These are phyloP conservation scores for Popillia japonica DNA, from an alignment of 1,140 invertebrate species.

Conservation along the genomic window DNA sequence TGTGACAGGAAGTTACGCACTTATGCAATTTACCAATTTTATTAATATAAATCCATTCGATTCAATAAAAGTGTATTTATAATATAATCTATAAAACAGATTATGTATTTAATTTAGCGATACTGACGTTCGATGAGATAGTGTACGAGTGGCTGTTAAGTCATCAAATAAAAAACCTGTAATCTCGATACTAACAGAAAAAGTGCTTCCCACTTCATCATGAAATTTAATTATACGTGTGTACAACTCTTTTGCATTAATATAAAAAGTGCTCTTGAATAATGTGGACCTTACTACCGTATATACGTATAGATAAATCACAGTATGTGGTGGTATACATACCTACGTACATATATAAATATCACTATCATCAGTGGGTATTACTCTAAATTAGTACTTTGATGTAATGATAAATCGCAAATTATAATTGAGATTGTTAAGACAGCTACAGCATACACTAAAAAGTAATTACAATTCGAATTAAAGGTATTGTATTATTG, in stretches of 20 bases:
- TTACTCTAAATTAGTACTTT: no score
- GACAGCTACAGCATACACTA: no score
- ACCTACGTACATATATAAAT: no score
- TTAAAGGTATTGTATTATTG: no score
- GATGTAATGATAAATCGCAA: no score
- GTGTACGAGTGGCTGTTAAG: background rate
- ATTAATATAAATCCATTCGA: conserved; percentile 7
- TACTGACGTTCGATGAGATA: background rate
- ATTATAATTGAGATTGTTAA: no score
- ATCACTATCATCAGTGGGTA: no score
- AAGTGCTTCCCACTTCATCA: background rate
- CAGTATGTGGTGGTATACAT: background rate
- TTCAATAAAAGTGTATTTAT: background rate
- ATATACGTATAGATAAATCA: background rate
- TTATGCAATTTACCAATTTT: background rate
- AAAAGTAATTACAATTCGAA: no score
- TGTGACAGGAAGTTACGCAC: background rate
- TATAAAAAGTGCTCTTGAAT: background rate
- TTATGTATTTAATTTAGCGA: conserved; percentile 16
- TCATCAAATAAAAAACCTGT: background rate
- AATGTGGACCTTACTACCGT: background rate
- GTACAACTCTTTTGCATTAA: background rate
- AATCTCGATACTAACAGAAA: background rate
- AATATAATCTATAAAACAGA: conserved; percentile 16
- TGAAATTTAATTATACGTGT: background rate